These are phyloP conservation scores for Leucophenga varia DNA, from an alignment of 1,140 invertebrate species.

Conservation along the genomic window DNA sequence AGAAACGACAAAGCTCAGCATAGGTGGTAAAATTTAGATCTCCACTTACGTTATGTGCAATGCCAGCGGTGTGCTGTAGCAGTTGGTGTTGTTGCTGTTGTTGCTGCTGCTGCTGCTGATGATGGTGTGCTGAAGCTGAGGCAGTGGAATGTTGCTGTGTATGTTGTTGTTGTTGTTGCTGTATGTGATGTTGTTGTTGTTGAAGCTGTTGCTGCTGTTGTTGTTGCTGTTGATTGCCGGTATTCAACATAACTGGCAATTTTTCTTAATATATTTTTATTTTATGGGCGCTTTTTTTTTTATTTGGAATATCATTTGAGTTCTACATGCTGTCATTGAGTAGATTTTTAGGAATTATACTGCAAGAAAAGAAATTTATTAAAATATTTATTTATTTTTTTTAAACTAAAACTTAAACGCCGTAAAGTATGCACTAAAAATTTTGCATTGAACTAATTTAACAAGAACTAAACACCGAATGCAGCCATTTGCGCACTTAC, in stretches of 20 bases:
- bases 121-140: constrained; percentile 14
- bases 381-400: too few relatives aligned
- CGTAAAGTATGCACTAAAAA: too few relatives aligned
- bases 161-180: constrained; percentile 10
- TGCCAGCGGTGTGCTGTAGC: not conserved
- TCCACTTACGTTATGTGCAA: constrained; percentile 52
- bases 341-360: too few relatives aligned
- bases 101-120: constrained; percentile 12
- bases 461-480: too few relatives aligned
- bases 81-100: constrained; percentile 5
- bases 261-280: not conserved
- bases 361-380: too few relatives aligned
- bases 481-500: too few relatives aligned
- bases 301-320: too few relatives aligned
- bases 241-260: constrained; percentile 19
- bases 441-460: too few relatives aligned
- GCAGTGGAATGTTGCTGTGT: not conserved
- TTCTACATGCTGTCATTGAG: too few relatives aligned
- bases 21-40: constrained; percentile 67
- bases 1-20: constrained; percentile 68
- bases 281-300: too few relatives aligned
- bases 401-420: too few relatives aligned
- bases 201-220: constrained; percentile 10
- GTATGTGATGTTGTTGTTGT: constrained; percentile 13
- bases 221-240: constrained; percentile 16